These are phyloP conservation scores for Catharus bicknelli DNA, from an alignment of 2,113 vertebrate genomes.

Conservation along the genomic window DNA sequence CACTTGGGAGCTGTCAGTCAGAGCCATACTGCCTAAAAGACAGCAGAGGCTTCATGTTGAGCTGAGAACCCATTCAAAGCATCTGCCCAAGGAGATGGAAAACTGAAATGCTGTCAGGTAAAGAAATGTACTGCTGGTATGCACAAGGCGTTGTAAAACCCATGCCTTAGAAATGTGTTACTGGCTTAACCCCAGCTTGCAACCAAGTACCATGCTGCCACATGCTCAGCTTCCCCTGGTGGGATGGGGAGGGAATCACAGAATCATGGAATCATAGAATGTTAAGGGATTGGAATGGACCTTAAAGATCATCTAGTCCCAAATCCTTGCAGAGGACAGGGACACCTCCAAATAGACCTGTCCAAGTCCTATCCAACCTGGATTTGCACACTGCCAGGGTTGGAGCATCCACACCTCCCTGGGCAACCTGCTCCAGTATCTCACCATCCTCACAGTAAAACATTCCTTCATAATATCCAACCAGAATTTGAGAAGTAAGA, in stretches of 20 bases:
- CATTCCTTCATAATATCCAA: neutral
- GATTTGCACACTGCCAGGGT: neutral
- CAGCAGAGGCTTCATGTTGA: neutral
- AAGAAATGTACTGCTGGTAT: neutral
- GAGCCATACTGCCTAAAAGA: neutral
- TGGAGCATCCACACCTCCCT: neutral
- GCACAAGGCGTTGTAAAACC: neutral
- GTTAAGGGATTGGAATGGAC: neutral
- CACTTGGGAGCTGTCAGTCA: neutral
- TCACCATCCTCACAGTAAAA: neutral
- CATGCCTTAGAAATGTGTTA: neutral
- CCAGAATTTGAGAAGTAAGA: neutral
- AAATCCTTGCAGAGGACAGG: neutral
- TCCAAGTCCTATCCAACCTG: neutral
- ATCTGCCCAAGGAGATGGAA: neutral
- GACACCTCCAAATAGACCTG: neutral
- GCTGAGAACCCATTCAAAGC: neutral
- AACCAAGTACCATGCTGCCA: neutral
- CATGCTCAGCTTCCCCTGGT: neutral
- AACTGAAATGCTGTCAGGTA: neutral
- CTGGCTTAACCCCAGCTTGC: neutral
- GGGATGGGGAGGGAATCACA: neutral
- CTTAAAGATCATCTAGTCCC: neutral
- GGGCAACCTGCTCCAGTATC: neutral
- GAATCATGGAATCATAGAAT: neutral